Evolutionary conservation across 2,888 invertebrate genomes (phyloP).

Genomic region (Microctonus brassicae): DNA sequence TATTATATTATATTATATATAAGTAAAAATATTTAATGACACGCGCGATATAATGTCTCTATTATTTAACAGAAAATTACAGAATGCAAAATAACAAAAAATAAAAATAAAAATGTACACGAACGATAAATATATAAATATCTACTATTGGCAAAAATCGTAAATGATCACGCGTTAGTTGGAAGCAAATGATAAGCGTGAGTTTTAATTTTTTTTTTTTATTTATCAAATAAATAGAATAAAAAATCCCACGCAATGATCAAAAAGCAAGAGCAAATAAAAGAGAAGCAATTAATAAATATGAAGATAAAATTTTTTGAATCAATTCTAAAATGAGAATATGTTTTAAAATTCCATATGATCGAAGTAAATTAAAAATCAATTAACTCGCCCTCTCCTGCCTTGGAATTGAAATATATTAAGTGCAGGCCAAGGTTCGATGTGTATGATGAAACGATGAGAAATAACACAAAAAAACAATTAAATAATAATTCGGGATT

Average conservation of each 20-base stretch:
- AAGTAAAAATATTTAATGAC: not conserved
- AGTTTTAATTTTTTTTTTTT: not conserved
- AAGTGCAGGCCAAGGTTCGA: slow-evolving; percentile 17
- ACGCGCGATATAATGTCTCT: not conserved
- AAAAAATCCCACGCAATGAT: not conserved
- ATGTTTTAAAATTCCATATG: slow-evolving; percentile 10
- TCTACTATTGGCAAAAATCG: no score
- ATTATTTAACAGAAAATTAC: slow-evolving; percentile 22
- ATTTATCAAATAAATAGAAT: not conserved
- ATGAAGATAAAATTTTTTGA: not conserved
- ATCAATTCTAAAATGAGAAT: not conserved
- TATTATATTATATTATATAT: not conserved
- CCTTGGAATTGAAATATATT: slow-evolving; percentile 32
- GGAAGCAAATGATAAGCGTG: slow-evolving; percentile 34
- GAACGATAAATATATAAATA: no score
- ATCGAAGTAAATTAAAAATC: slow-evolving; percentile 2
- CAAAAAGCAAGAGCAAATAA: not conserved
- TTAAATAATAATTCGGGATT: not conserved
- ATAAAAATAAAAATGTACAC: no score
- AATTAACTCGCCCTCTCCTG: slow-evolving; percentile 27
- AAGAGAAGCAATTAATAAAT: not conserved
- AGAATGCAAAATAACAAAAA: slow-evolving; percentile 11
- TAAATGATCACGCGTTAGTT: slow-evolving; percentile 36
- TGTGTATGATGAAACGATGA: slow-evolving; percentile 23
- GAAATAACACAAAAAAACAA: not conserved